phyloP scores from a whole-genome alignment of 2,888 invertebrate genomes.

The Andrena camellia region DNA sequence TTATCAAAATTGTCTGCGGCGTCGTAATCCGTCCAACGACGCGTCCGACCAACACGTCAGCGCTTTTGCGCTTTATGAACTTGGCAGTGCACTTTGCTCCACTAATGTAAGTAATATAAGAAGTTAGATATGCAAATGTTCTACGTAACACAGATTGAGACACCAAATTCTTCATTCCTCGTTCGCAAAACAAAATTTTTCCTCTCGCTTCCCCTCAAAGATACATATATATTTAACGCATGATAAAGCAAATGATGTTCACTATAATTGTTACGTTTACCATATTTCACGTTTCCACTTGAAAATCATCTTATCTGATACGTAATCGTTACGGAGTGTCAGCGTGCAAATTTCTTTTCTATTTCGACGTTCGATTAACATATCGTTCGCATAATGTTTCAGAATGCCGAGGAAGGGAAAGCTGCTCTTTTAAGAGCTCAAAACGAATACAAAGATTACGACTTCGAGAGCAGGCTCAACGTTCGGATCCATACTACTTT shows the following conservation, averaged over 20 bases:
- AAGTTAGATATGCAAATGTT: not conserved
- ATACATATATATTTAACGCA: no score
- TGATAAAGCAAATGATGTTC: no score
- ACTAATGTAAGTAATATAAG: conserved; percentile 72
- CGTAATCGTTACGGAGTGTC: no score
- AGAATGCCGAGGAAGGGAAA: conserved; percentile 87
- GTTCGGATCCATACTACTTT: conserved; percentile 88
- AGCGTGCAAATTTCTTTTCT: not conserved
- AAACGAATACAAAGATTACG: conserved; percentile 88
- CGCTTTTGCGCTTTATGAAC: conserved; percentile 89
- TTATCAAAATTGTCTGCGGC: conserved; percentile 78
- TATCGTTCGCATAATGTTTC: conserved; percentile 69
- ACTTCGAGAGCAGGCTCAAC: conserved; percentile 89
- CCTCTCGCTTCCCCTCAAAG: no score
- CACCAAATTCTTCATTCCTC: no score
- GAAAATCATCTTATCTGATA: no score
- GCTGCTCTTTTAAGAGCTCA: conserved; percentile 85
- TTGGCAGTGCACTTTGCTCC: conserved; percentile 85
- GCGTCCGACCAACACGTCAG: conserved; percentile 86
- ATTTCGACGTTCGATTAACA: not conserved
- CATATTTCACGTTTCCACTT: no score
- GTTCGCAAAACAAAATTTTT: no score
- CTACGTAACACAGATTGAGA: no score
- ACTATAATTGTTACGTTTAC: no score
- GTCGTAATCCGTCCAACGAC: conserved; percentile 74